Evolutionary conservation across 2,797 vertebrate species (phyloP).

Genomic region (Cichlasoma orientale): DNA sequence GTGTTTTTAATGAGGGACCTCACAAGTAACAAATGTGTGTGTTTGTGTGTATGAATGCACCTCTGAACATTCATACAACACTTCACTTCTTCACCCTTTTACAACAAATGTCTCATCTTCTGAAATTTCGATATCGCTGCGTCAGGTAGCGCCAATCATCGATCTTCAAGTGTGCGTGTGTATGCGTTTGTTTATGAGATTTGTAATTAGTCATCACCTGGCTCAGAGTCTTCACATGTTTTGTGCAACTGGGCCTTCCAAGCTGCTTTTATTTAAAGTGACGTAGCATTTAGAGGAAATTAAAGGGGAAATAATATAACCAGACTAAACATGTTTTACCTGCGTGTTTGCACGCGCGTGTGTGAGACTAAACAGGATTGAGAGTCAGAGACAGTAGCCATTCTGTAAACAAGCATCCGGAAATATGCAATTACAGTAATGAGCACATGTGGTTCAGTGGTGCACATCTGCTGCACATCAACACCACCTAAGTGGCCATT

Average conservation of each 20-base stretch:
- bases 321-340: constrained; percentile 62
- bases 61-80: background rate
- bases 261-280: constrained; percentile 16
- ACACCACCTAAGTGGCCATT: constrained; percentile 7
- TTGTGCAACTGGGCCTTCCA: background rate
- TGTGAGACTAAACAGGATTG: constrained; percentile 62
- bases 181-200: constrained; percentile 20
- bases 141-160: background rate
- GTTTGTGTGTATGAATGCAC: background rate
- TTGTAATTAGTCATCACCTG: constrained; percentile 31
- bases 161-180: background rate
- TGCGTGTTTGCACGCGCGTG: constrained; percentile 18
- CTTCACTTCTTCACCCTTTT: background rate
- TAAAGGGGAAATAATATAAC: constrained; percentile 29
- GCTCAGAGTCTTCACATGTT: constrained; percentile 42
- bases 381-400: constrained; percentile 11
- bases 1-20: background rate
- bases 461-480: constrained; percentile 44
- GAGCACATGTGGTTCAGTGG: constrained; percentile 22
- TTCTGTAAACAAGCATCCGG: constrained; percentile 53
- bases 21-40: background rate
- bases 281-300: constrained; percentile 38
- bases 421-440: constrained; percentile 54
- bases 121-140: background rate
- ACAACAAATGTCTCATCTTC: background rate